phyloP scores from a whole-genome alignment of 2,113 vertebrate species.

The Fulmarus glacialis region DNA sequence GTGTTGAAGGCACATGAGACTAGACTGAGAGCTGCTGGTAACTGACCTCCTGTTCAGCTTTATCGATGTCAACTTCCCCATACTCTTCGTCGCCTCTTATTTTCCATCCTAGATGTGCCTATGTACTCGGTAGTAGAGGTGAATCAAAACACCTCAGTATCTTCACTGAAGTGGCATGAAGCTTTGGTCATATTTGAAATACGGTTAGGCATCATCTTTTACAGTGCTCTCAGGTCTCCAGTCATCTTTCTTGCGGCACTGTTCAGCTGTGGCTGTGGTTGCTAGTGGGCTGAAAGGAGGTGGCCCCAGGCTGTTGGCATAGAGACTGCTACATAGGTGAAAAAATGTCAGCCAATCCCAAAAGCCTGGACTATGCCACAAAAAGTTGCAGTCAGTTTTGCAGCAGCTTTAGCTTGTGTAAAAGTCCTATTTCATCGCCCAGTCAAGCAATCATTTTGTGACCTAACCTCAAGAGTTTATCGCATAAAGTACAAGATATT shows the following conservation, averaged over 20 bases:
- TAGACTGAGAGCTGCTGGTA: background rate
- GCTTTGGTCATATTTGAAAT: background rate
- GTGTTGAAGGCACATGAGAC: background rate
- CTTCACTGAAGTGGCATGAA: background rate
- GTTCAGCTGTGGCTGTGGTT: background rate
- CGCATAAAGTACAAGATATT: background rate
- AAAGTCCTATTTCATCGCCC: background rate
- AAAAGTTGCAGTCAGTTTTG: background rate
- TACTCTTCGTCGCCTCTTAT: background rate
- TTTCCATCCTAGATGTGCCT: background rate
- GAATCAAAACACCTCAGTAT: background rate
- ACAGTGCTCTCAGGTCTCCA: fast-evolving
- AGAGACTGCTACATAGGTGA: background rate
- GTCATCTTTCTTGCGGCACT: background rate
- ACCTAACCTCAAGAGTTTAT: slow-evolving; percentile 3
- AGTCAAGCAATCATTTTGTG: background rate
- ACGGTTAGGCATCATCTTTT: no score
- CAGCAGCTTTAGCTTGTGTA: background rate
- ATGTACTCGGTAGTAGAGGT: background rate
- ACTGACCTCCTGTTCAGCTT: background rate
- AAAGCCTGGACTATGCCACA: background rate
- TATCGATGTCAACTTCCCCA: fast-evolving
- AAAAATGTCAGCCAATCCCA: background rate
- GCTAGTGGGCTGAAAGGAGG: background rate
- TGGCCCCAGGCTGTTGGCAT: background rate